Evolutionary conservation across 2,113 vertebrate species (phyloP).

Genomic region (Lathamus discolor): DNA sequence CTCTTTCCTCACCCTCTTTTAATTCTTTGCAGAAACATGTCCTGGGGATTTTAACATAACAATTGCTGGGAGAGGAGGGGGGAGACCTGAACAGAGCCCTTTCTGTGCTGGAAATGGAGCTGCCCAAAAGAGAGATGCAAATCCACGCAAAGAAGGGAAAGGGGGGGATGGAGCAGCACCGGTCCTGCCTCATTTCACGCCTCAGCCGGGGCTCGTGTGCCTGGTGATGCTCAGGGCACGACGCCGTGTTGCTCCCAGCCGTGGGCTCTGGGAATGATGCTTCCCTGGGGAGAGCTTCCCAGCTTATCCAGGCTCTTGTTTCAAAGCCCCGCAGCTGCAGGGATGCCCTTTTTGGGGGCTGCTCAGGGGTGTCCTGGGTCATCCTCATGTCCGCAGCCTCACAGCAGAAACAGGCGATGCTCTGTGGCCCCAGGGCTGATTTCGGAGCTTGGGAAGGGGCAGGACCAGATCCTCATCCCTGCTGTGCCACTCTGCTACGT

Average conservation of each 20-base stretch:
- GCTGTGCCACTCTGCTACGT: rapidly evolving
- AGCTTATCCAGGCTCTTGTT: rapidly evolving
- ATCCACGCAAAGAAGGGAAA: background rate
- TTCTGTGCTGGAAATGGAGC: background rate
- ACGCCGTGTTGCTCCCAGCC: background rate
- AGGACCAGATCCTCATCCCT: rapidly evolving
- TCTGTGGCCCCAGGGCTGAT: background rate
- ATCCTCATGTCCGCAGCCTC: too few species aligned
- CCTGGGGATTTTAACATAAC: constrained; percentile 68
- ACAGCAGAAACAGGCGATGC: rapidly evolving
- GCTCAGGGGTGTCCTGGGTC: rapidly evolving
- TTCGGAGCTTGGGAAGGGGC: background rate
- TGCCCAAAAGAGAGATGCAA: constrained; percentile 15
- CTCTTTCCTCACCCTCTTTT: constrained; percentile 62
- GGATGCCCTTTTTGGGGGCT: rapidly evolving
- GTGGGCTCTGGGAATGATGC: background rate
- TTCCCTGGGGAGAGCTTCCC: background rate
- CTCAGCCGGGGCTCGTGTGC: background rate
- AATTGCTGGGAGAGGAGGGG: constrained; percentile 31
- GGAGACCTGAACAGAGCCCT: constrained; percentile 23
- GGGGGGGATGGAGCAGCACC: background rate
- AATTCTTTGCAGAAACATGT: constrained; percentile 62
- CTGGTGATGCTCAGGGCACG: background rate
- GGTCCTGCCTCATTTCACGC: background rate
- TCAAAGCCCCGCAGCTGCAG: rapidly evolving